phyloP scores from a whole-genome alignment of 2,888 invertebrate genomes.

The Machimus rusticus region DNA sequence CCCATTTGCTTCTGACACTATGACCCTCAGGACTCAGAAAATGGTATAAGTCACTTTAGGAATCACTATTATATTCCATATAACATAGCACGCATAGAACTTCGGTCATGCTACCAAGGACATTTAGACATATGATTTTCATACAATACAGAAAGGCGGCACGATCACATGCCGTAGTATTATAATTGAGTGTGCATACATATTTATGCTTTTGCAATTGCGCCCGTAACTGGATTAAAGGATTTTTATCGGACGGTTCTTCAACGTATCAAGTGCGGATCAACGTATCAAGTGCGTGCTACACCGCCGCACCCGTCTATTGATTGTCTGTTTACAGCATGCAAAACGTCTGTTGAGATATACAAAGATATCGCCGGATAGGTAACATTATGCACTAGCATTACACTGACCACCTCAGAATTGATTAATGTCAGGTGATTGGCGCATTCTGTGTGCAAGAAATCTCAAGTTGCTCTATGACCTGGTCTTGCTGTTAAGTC shows the following conservation, averaged over 20 bases:
- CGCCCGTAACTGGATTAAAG: background rate
- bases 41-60: too few species aligned
- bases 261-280: background rate
- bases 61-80: too few species aligned
- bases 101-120: background rate
- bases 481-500: conserved; percentile 15
- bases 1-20: too few species aligned
- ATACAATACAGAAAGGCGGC: background rate
- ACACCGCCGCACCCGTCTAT: background rate
- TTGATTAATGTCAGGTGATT: conserved; percentile 41
- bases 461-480: conserved; percentile 36
- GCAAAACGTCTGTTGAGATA: background rate
- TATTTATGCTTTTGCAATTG: background rate
- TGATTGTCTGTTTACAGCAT: background rate
- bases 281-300: background rate
- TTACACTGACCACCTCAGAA: conserved; percentile 12
- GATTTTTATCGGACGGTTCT: background rate
- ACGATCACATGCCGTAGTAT: background rate
- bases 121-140: background rate
- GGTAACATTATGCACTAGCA: background rate
- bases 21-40: too few species aligned
- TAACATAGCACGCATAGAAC: too few species aligned
- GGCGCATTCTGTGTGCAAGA: conserved; percentile 9
- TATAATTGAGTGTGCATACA: background rate
- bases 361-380: background rate